Conservation (phyloP, 2,113 vertebrate species). For the Cathartes aura region DNA sequence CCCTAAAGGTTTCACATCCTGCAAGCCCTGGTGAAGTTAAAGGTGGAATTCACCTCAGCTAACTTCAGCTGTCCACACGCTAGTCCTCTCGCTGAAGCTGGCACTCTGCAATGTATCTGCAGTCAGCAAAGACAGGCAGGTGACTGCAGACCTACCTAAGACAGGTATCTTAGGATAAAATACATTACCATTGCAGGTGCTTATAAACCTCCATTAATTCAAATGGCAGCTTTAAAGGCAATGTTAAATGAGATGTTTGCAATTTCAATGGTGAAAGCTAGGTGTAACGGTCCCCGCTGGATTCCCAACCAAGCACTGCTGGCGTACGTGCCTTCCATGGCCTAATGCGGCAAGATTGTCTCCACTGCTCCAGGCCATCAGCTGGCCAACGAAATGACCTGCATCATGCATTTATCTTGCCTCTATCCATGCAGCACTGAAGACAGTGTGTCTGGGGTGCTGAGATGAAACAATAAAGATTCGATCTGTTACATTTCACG, state of each 20-base stretch:
- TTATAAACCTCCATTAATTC: background rate
- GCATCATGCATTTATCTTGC: background rate
- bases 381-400: background rate
- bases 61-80: background rate
- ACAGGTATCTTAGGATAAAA: background rate
- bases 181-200: background rate
- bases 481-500: background rate
- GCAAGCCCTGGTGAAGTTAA: background rate
- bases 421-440: background rate
- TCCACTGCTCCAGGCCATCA: background rate
- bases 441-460: background rate
- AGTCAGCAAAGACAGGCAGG: background rate
- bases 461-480: background rate
- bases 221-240: background rate
- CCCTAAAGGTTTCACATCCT: background rate
- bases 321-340: fast-evolving
- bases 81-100: background rate
- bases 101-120: background rate
- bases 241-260: background rate
- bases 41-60: background rate
- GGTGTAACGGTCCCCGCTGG: background rate
- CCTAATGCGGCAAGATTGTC: background rate
- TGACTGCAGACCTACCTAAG: background rate
- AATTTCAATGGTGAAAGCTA: background rate
- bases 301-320: background rate